Evolutionary conservation across 2,113 vertebrate species (phyloP).

Genomic region (Struthidea cinerea): DNA sequence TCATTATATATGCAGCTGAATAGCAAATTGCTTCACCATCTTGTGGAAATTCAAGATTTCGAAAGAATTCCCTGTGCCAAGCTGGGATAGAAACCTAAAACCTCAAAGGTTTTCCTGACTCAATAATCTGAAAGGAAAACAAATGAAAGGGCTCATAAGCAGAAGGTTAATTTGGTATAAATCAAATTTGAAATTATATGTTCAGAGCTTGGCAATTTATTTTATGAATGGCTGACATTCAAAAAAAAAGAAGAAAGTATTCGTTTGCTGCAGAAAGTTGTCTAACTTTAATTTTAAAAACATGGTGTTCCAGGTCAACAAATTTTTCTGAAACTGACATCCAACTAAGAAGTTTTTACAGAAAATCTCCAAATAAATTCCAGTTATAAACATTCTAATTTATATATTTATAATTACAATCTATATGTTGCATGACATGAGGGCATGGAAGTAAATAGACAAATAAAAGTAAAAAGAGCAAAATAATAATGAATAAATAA

Average conservation of each 20-base stretch:
- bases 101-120: constrained; percentile 32
- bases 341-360: background rate
- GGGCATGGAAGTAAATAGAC: background rate
- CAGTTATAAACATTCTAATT: background rate
- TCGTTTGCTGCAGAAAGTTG: background rate
- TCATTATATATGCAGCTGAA: background rate
- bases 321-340: background rate
- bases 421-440: background rate
- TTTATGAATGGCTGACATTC: constrained; percentile 23
- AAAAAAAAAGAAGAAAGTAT: background rate
- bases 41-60: constrained; percentile 21
- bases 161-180: constrained; percentile 44
- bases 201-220: constrained; percentile 26
- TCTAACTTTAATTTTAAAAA: constrained; percentile 4
- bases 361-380: background rate
- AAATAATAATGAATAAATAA: background rate
- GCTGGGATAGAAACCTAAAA: constrained; percentile 15
- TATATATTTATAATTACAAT: background rate
- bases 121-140: constrained; percentile 14
- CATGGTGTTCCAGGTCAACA: background rate
- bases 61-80: background rate
- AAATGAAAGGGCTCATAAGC: constrained; percentile 11
- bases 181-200: constrained; percentile 23
- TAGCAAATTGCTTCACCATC: background rate
- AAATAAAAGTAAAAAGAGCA: background rate